phyloP scores from a whole-genome alignment of 2,113 vertebrate species.

The Acrocephalus kingi region DNA sequence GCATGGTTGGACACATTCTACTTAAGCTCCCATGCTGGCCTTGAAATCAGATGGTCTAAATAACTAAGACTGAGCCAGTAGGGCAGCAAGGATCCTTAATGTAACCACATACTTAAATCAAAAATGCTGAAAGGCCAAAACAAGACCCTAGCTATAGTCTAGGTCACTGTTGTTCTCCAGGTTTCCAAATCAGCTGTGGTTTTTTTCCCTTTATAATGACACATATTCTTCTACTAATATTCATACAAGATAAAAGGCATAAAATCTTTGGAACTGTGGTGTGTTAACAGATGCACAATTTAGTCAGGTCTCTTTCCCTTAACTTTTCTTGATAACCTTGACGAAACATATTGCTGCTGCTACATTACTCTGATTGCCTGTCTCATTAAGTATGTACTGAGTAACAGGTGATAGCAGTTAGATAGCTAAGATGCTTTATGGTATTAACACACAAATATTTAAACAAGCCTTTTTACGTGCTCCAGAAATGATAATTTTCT shows the following conservation, averaged over 20 bases:
- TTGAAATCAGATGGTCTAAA: neutral
- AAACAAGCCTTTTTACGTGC: neutral
- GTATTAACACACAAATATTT: neutral
- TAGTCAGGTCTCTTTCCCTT: neutral
- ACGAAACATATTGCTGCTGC: neutral
- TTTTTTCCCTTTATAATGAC: neutral
- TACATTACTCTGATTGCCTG: neutral
- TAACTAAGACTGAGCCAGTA: neutral
- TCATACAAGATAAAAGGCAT: neutral
- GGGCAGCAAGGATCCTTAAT: neutral
- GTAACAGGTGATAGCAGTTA: constrained; percentile 16
- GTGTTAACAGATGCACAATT: neutral
- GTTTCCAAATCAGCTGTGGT: neutral
- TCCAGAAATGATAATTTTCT: constrained; percentile 28
- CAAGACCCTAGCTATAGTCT: neutral
- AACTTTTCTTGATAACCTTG: constrained; percentile 19
- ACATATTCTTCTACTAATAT: neutral
- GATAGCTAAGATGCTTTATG: constrained; percentile 4
- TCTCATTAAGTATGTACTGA: constrained; percentile 22
- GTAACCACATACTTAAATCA: neutral
- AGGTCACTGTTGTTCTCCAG: neutral
- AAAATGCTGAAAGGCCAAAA: neutral
- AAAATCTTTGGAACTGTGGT: neutral
- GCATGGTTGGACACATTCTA: neutral
- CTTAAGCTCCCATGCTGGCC: neutral